These are phyloP conservation scores for Charina bottae DNA, from an alignment of 2,113 vertebrate genomes.

Conservation along the genomic window DNA sequence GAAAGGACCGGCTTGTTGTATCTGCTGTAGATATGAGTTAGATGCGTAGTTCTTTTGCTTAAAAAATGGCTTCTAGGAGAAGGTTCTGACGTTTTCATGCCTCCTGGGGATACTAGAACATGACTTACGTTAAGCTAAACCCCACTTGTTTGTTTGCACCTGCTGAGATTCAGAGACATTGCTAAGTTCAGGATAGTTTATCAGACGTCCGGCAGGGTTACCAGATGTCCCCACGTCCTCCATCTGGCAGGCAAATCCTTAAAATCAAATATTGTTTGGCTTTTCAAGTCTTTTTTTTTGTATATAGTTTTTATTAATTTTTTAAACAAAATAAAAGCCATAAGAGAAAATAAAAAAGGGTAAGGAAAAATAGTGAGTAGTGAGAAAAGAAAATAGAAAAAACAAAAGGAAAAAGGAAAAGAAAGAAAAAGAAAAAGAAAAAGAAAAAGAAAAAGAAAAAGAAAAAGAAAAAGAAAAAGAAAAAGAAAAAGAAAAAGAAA, in stretches of 20 bases:
- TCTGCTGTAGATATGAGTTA: not conserved
- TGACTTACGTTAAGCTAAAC: not conserved
- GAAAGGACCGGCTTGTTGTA: not conserved
- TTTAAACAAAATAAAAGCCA: not conserved
- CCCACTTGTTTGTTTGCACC: not conserved
- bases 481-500: not conserved
- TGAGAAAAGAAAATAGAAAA: not conserved
- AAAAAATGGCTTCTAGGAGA: not conserved
- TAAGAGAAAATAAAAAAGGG: not conserved
- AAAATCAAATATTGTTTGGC: not conserved
- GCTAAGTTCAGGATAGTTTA: no score
- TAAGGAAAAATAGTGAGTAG: not conserved
- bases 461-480: not conserved
- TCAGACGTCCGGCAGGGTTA: no score
- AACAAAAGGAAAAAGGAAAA: no score
- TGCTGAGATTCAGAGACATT: not conserved
- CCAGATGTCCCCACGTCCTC: not conserved
- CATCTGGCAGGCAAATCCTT: not conserved
- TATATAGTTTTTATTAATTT: not conserved
- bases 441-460: not conserved
- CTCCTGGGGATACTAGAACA: not conserved
- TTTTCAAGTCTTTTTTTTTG: not conserved
- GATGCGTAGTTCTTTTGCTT: not conserved
- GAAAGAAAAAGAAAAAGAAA: not conserved
- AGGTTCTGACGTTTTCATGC: not conserved